phyloP scores from a whole-genome alignment of 2,113 vertebrate species.

The Scalopus aquaticus region DNA sequence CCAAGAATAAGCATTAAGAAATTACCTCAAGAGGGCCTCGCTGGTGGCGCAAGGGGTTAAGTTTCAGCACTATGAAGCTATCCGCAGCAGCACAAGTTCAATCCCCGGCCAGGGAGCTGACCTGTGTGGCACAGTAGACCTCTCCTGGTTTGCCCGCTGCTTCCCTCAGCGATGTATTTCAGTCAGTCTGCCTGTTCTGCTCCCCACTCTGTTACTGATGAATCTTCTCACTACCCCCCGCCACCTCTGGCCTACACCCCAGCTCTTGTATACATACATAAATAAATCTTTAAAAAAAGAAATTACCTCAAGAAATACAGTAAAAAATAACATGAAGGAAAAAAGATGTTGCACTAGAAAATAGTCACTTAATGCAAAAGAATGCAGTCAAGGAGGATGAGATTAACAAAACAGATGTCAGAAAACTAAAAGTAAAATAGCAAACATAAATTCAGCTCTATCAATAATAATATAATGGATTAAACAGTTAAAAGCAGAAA shows the following conservation, averaged over 20 bases:
- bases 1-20: neutral
- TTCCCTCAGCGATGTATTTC: too few species aligned
- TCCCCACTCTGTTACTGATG: too few species aligned
- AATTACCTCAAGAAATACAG: neutral
- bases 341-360: neutral
- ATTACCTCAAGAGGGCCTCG: neutral
- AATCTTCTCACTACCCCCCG: too few species aligned
- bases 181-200: too few species aligned
- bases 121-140: too few species aligned
- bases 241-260: too few species aligned
- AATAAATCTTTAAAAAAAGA: neutral
- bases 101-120: too few species aligned
- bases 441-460: neutral
- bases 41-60: too few species aligned
- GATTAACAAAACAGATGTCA: neutral
- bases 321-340: neutral
- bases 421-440: neutral
- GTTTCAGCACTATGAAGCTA: too few species aligned
- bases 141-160: too few species aligned
- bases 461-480: neutral
- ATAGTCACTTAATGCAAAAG: slow-evolving; percentile 5
- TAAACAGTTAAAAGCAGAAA: neutral
- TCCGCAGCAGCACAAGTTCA: too few species aligned
- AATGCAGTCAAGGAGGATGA: neutral
- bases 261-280: too few species aligned